Evolutionary conservation across 2,888 invertebrate species (phyloP).

Genomic region (Temnothorax unifasciatus): DNA sequence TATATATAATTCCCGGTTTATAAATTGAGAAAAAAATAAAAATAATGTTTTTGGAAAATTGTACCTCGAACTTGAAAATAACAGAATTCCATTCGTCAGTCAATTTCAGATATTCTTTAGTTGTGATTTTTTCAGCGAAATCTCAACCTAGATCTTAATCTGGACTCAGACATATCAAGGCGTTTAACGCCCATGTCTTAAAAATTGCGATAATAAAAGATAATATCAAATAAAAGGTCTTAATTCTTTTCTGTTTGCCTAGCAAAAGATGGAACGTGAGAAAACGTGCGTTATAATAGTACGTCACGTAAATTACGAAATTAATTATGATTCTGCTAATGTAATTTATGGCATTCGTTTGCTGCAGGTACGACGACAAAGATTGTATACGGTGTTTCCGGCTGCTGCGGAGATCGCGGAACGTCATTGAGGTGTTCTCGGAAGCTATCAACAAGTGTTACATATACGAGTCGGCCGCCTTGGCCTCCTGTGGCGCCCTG

Average conservation of each 20-base stretch:
- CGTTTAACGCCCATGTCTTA: background rate
- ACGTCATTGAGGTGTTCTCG: conserved; percentile 89
- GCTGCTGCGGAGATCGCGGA: conserved; percentile 88
- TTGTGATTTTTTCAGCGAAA: background rate
- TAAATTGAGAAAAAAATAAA: background rate
- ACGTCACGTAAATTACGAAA: background rate
- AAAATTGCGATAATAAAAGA: background rate
- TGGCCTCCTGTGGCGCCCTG: conserved; percentile 87
- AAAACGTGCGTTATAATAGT: background rate
- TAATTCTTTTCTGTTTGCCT: background rate
- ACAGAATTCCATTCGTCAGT: background rate
- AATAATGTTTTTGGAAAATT: background rate
- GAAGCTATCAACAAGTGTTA: conserved; percentile 89
- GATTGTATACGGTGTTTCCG: conserved; percentile 89
- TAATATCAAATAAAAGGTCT: background rate
- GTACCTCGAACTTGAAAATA: background rate
- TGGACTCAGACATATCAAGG: background rate
- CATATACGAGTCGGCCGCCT: conserved; percentile 88
- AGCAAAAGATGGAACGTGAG: conserved; percentile 2
- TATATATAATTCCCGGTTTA: background rate
- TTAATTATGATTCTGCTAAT: conserved; percentile 20
- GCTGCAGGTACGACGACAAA: conserved; percentile 87
- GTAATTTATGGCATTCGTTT: conserved; percentile 1
- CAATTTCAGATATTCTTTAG: background rate
- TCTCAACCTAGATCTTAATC: background rate